These are phyloP conservation scores for Daboia siamensis DNA, from an alignment of 2,113 vertebrate genomes.

Conservation along the genomic window DNA sequence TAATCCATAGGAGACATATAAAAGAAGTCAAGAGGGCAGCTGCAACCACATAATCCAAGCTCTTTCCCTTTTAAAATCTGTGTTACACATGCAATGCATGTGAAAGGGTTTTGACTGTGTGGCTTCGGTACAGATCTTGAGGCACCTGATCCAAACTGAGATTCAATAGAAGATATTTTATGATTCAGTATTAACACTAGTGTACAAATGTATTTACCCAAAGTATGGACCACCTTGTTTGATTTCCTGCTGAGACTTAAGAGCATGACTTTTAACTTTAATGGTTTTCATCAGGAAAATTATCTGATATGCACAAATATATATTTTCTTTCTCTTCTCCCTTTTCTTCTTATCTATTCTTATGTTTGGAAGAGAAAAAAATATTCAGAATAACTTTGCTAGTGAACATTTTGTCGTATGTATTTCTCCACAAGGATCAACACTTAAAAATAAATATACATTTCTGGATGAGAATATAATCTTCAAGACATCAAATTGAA, in stretches of 20 bases:
- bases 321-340: neutral
- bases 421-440: neutral
- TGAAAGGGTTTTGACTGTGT: neutral
- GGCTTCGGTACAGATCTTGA: neutral
- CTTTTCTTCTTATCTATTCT: neutral
- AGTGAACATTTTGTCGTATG: neutral
- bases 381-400: neutral
- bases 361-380: neutral
- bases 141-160: neutral
- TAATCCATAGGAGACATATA: neutral
- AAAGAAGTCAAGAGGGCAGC: neutral
- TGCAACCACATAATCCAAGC: neutral
- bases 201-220: neutral
- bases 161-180: neutral
- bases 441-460: neutral
- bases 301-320: neutral
- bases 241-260: neutral
- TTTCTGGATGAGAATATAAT: neutral
- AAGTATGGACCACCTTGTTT: neutral
- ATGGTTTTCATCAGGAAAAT: neutral
- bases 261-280: neutral
- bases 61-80: neutral
- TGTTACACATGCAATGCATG: neutral
- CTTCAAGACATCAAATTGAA: neutral
- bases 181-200: neutral